A percentile compares a stretch with the other conserved stretches of the same genome.
Evolutionary conservation across 1,140 invertebrate genomes (phyloP).

Genomic region (Polypedilum pembai): DNA sequence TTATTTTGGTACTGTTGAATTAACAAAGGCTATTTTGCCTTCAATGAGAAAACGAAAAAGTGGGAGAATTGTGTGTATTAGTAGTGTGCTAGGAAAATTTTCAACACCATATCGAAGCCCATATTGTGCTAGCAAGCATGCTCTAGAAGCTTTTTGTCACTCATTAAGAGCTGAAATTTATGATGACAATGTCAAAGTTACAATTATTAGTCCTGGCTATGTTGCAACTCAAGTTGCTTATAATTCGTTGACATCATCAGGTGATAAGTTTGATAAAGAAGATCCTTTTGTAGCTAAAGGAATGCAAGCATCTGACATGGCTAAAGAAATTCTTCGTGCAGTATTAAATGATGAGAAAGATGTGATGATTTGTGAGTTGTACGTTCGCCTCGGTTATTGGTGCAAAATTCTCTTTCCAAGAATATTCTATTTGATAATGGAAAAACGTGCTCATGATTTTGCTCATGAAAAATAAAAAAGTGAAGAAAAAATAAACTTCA

Average conservation of each 20-base stretch:
- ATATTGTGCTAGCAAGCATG: slow-evolving; percentile 92
- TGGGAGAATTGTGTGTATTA: slow-evolving; percentile 82
- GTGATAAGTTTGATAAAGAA: slow-evolving; percentile 73
- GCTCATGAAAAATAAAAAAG: too few relatives aligned
- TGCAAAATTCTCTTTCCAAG: slow-evolving; percentile 60
- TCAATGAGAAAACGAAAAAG: slow-evolving; percentile 67
- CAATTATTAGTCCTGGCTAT: slow-evolving; percentile 80
- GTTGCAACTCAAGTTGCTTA: slow-evolving; percentile 81
- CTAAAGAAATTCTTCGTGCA: slow-evolving; percentile 58
- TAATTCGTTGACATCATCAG: slow-evolving; percentile 82
- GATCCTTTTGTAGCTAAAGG: slow-evolving; percentile 70
- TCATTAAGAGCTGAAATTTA: slow-evolving; percentile 69
- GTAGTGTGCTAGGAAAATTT: slow-evolving; percentile 87
- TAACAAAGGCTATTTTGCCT: slow-evolving; percentile 82
- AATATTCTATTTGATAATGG: slow-evolving; percentile 77
- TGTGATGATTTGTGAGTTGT: slow-evolving; percentile 58
- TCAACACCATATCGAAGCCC: slow-evolving; percentile 80
- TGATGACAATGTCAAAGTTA: slow-evolving; percentile 67
- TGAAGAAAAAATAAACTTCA: too few relatives aligned
- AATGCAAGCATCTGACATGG: slow-evolving; percentile 63
- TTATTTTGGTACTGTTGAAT: slow-evolving; percentile 84
- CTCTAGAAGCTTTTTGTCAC: slow-evolving; percentile 81
- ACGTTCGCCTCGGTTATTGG: slow-evolving; percentile 60
- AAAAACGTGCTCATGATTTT: slow-evolving; percentile 50
- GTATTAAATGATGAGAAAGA: slow-evolving; percentile 63